Evolutionary conservation across 2,888 invertebrate species (phyloP), one percentile per base, ranked within the genome.

Genomic region (Acanthosoma haemorrhoidale): DNA sequence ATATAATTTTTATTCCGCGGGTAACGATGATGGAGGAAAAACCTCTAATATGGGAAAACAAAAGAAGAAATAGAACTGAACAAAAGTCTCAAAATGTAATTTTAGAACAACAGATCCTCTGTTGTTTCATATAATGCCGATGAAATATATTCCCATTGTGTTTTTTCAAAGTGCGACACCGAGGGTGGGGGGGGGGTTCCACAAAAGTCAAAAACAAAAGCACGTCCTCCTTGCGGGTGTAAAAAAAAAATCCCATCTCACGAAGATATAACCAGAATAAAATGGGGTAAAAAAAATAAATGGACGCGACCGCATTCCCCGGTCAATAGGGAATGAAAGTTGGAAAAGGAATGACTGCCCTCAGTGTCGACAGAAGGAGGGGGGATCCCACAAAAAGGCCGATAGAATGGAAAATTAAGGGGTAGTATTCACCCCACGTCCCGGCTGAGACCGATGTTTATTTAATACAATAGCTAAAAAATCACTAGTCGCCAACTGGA

Each of bases 331-430:
- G 51, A 25, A 25, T 51, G 51, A 25, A 25, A 51, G 25, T 51
- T 51, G 51, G 51, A 51, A 25, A n/a, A 25, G 25, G 51, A 25
- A n/a, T 25, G 51, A 25, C 9, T 18, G n/a, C 0, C 3, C n/a
- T 25, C 5, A 4, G 4, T n/a, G n/a, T n/a, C 21, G 8, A 21
- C 2, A 25, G 25, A 51, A 16, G 25, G 21, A 21, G 25, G n/a
- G 4, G 25, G 43, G 13, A 4, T 13, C 18, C 43, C 1, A 51
- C 51, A 51, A 51, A 51, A 51, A 51, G 43, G 43, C 16, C 51
- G 25, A 51, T 51, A 51, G 51, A 51, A 51, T 51, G 51, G 51
- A 51, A 51, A 51, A 51, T 51, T 51, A 51, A 51, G 51, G 51
- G 25, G 13, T 13, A 25, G 25, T 21, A 51, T 51, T 51, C 51